Percentiles rank a stretch among this genome's conserved stretches.
Conservation (phyloP, 2,113 vertebrate genomes). For the Rutilus rutilus region DNA sequence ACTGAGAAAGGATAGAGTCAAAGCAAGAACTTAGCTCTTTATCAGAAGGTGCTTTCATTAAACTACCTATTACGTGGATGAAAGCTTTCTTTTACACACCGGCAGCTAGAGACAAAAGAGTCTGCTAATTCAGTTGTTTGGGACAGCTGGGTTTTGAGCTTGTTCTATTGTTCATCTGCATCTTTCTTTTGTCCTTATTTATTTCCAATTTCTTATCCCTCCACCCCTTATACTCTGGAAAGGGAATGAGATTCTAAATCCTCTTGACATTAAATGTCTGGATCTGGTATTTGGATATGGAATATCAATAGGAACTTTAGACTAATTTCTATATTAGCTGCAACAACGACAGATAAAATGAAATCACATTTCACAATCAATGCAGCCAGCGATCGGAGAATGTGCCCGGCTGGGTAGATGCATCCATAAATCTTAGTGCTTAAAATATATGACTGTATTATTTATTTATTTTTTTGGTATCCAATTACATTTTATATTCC, state of each 20-base stretch:
- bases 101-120: neutral
- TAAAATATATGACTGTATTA: neutral
- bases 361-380: slow-evolving; percentile 9
- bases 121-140: neutral
- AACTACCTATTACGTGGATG: neutral
- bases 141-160: neutral
- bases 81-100: neutral
- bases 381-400: neutral
- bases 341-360: neutral
- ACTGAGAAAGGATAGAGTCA: slow-evolving; percentile 10
- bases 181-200: neutral
- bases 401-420: neutral
- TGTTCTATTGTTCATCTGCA: slow-evolving; percentile 13
- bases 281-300: neutral
- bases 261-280: slow-evolving; percentile 10
- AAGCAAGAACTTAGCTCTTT: neutral
- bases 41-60: slow-evolving; percentile 12
- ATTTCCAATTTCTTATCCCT: neutral
- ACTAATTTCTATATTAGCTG: slow-evolving; percentile 1
- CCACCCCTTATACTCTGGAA: neutral
- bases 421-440: neutral
- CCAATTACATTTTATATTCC: neutral
- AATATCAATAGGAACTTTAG: slow-evolving; percentile 25
- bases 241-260: slow-evolving; percentile 27
- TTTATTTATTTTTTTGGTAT: slow-evolving; percentile 18